A percentile compares a stretch with the other conserved stretches of the same genome.
phyloP scores from a whole-genome alignment of 64 coral and sea anemone species.

The Hydrozoanthus tunicans region DNA sequence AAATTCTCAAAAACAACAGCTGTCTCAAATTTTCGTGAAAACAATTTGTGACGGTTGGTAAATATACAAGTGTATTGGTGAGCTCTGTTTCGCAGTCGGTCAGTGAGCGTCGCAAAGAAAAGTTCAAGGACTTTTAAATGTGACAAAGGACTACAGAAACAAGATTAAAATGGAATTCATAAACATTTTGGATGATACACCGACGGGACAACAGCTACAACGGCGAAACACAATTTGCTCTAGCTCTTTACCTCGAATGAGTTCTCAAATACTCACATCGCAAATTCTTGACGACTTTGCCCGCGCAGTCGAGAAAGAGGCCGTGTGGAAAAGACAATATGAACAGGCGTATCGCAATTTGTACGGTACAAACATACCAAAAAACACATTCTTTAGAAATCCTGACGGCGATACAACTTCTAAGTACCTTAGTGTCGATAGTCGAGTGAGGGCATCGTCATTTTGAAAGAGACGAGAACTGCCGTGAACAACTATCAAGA shows the following conservation, averaged over 20 bases:
- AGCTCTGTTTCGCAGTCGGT: background rate
- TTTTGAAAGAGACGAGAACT: background rate
- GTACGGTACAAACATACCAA: conserved; percentile 48
- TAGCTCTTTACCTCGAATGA: conserved; percentile 25
- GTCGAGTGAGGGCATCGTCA: conserved; percentile 12
- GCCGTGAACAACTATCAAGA: too few species aligned
- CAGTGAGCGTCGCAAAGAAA: background rate
- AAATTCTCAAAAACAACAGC: background rate
- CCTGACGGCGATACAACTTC: conserved; percentile 23
- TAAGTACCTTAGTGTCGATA: conserved; percentile 47
- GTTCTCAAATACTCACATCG: conserved; percentile 31
- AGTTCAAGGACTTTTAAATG: background rate
- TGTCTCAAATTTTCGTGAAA: conserved; percentile 23
- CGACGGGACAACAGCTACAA: conserved; percentile 46
- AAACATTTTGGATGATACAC: conserved; percentile 32
- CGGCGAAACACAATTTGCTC: conserved; percentile 46
- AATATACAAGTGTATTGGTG: background rate
- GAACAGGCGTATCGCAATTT: conserved; percentile 52
- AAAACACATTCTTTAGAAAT: conserved; percentile 29
- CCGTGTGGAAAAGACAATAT: conserved; percentile 35
- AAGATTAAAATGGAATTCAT: conserved; percentile 39
- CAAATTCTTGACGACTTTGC: conserved; percentile 57
- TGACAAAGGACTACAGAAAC: background rate
- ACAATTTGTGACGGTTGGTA: background rate
- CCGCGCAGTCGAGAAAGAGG: conserved; percentile 33